These are phyloP conservation scores for Umimayanthus kanabou DNA, from an alignment of 92 coral and sea anemone genomes.

Conservation along the genomic window DNA sequence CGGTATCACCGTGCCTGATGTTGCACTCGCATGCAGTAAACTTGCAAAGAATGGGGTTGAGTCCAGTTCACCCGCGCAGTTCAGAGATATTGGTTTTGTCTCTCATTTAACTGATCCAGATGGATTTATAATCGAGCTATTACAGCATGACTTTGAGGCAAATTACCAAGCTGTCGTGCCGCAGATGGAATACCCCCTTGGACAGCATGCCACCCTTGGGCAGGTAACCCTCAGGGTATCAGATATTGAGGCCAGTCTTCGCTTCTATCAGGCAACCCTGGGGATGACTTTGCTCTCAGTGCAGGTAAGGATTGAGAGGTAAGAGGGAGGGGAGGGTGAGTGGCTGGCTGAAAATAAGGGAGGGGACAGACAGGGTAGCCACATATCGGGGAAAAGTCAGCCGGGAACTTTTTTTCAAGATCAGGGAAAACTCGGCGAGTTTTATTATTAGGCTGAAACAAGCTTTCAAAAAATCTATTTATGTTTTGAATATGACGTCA, in stretches of 20 bases:
- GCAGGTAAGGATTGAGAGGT: conserved; percentile 8
- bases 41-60: conserved; percentile 39
- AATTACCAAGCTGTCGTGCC: conserved; percentile 32
- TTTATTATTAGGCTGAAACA: too few relatives aligned
- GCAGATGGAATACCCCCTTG: conserved; percentile 38
- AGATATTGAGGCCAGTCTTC: conserved; percentile 41
- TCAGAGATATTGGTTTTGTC: conserved; percentile 56
- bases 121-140: conserved; percentile 48
- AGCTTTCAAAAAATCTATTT: too few relatives aligned
- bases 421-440: too few relatives aligned
- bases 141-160: conserved; percentile 55
- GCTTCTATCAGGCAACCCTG: conserved; percentile 38
- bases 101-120: conserved; percentile 58
- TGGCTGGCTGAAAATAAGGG: background rate
- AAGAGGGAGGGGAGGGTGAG: background rate
- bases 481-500: too few relatives aligned
- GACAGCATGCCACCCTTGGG: conserved; percentile 51
- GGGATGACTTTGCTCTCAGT: conserved; percentile 55
- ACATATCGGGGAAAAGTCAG: too few relatives aligned
- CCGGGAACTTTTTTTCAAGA: too few relatives aligned
- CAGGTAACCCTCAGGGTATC: conserved; percentile 59
- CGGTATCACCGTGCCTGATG: conserved; percentile 56
- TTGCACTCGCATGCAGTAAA: conserved; percentile 44
- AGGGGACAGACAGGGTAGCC: background rate
- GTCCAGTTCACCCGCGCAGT: conserved; percentile 46